phyloP scores from a whole-genome alignment of 1,140 invertebrate genomes.

The Oncopeltus fasciatus region DNA sequence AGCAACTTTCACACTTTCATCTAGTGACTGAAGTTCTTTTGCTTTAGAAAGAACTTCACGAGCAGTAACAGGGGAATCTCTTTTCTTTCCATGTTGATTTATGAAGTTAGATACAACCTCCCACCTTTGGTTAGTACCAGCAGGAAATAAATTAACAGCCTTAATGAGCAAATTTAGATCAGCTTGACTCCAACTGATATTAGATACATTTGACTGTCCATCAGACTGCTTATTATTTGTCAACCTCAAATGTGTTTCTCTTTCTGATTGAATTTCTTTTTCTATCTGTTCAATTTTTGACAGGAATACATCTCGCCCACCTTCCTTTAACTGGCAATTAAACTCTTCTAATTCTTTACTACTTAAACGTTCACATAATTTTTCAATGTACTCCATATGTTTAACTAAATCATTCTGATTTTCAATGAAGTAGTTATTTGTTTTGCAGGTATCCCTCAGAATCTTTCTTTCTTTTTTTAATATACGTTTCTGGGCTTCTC shows the following conservation, averaged over 20 bases:
- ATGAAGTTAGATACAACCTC: constrained; percentile 92
- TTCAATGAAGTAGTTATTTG: constrained; percentile 70
- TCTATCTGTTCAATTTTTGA: constrained; percentile 39
- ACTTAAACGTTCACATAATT: constrained; percentile 67
- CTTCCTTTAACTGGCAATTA: constrained; percentile 50
- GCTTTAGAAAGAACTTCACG: constrained; percentile 91
- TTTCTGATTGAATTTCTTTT: constrained; percentile 58
- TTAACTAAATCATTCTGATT: constrained; percentile 57
- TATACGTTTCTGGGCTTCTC: constrained; percentile 66
- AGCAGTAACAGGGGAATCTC: constrained; percentile 37
- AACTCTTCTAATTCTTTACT: constrained; percentile 47
- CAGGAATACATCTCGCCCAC: constrained; percentile 46
- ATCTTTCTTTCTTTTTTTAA: constrained; percentile 76
- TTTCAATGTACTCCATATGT: constrained; percentile 80
- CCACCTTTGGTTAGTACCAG: constrained; percentile 89
- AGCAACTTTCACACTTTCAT: constrained; percentile 71
- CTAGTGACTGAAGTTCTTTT: constrained; percentile 82
- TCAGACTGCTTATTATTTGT: constrained; percentile 28
- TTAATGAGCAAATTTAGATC: constrained; percentile 85
- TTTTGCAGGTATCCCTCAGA: constrained; percentile 69
- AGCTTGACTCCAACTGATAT: constrained; percentile 54
- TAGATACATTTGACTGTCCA: constrained; percentile 23
- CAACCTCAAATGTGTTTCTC: constrained; percentile 36
- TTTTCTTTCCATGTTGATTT: constrained; percentile 65
- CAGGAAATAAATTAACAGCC: constrained; percentile 90